These are phyloP conservation scores for Melanotaenia nigrans DNA, from an alignment of 2,797 vertebrate genomes.

Conservation along the genomic window DNA sequence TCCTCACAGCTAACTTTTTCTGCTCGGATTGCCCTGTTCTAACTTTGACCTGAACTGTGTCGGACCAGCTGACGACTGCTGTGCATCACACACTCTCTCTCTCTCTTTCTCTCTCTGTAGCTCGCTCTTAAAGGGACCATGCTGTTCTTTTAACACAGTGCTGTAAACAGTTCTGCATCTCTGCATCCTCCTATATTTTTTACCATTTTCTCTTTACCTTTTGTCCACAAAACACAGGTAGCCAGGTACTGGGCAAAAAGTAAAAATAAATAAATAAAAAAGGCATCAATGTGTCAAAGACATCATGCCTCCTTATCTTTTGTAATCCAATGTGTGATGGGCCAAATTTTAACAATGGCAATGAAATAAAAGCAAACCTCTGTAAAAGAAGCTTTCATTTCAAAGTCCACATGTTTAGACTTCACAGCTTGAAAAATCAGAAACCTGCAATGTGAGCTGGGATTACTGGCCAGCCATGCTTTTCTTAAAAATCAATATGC, in stretches of 20 bases:
- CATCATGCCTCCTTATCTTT: not conserved
- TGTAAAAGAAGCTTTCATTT: not conserved
- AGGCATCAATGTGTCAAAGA: not conserved
- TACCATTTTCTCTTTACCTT: not conserved
- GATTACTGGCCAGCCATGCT: slow-evolving; percentile 30
- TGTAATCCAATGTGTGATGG: not conserved
- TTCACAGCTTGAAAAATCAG: slow-evolving; percentile 2
- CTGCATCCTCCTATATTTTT: not conserved
- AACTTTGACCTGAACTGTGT: no score
- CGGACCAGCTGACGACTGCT: no score
- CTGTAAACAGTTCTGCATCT: no score
- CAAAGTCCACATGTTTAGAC: slow-evolving; percentile 10
- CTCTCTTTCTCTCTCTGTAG: no score
- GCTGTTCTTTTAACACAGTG: no score
- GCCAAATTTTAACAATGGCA: not conserved
- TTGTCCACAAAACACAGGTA: no score
- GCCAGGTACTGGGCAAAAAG: no score
- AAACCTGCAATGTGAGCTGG: slow-evolving; percentile 10
- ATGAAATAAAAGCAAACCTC: not conserved
- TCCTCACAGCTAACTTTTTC: no score
- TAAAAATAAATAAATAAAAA: not conserved
- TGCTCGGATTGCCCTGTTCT: no score
- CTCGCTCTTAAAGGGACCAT: no score
- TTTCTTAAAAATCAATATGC: slow-evolving; percentile 42
- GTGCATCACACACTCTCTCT: no score